Percentiles rank a stretch among this genome's conserved stretches.
Evolutionary conservation across 2,888 invertebrate species (phyloP).

Genomic region (Volucella zonaria): DNA sequence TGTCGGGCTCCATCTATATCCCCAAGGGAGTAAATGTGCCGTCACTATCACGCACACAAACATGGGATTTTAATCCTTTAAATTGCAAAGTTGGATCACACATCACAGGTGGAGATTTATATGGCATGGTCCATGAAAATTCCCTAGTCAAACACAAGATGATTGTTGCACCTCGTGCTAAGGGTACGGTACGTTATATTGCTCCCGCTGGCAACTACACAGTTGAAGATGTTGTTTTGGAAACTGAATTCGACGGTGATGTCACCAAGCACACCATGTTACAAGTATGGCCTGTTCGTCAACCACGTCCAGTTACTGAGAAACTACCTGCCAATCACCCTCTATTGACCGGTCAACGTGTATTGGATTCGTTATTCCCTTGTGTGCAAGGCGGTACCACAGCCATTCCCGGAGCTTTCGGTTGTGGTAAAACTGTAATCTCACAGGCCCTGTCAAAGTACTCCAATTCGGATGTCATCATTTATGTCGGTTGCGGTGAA

Average conservation of each 20-base stretch:
- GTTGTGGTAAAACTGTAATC: constrained; percentile 92
- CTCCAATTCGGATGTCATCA: constrained; percentile 99
- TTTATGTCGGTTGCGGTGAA: constrained; percentile 99
- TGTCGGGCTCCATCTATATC: constrained; percentile 98
- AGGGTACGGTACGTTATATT: constrained; percentile 97
- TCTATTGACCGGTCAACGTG: constrained; percentile 97
- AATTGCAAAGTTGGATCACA: constrained; percentile 94
- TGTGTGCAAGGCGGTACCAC: constrained; percentile 99
- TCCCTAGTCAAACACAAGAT: constrained; percentile 98
- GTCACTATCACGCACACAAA: constrained; percentile 88
- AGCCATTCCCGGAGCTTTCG: constrained; percentile 99
- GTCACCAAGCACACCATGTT: constrained; percentile 95
- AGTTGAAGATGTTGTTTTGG: constrained; percentile 95
- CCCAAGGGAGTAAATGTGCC: constrained; percentile 99
- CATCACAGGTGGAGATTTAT: constrained; percentile 98
- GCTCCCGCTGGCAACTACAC: constrained; percentile 97
- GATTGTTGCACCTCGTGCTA: constrained; percentile 96
- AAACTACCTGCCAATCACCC: constrained; percentile 99
- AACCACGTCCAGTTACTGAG: constrained; percentile 97
- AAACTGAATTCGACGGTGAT: constrained; percentile 99
- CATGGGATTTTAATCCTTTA: constrained; percentile 96
- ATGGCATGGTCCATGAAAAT: constrained; percentile 97
- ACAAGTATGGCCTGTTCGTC: constrained; percentile 99
- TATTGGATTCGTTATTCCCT: constrained; percentile 98
- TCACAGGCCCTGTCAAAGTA: constrained; percentile 98